Percentiles rank a stretch among this genome's conserved stretches.
These are phyloP conservation scores for Congeria kusceri DNA, from an alignment of 2,888 invertebrate species.

Conservation along the genomic window DNA sequence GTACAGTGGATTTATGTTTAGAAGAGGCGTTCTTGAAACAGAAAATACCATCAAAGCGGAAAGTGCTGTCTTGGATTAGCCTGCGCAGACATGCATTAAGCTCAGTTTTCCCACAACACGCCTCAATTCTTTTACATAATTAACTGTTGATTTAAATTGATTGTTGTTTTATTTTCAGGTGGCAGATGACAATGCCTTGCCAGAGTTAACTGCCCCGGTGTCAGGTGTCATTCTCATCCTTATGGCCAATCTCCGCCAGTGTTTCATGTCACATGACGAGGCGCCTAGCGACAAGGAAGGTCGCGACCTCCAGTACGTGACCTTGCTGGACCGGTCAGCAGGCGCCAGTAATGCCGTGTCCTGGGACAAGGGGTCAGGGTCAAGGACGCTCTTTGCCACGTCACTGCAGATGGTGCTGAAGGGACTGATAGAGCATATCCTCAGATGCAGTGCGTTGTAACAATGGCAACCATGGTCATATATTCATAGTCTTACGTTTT, in stretches of 20 bases:
- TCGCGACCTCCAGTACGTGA: conserved; percentile 86
- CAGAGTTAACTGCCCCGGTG: conserved; percentile 92
- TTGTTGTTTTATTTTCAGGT: conserved; percentile 30
- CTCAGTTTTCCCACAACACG: too few species aligned
- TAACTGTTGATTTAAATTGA: too few species aligned
- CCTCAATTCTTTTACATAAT: too few species aligned
- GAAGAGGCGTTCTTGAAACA: too few species aligned
- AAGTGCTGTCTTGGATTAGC: too few species aligned
- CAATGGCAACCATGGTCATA: too few species aligned
- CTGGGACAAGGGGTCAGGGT: conserved; percentile 71
- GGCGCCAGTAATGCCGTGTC: conserved; percentile 43
- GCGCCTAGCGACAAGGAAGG: conserved; percentile 45
- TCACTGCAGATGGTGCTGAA: conserved; percentile 86
- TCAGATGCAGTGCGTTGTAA: conserved; percentile 89
- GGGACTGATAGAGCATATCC: conserved; percentile 93
- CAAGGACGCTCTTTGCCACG: conserved; percentile 82
- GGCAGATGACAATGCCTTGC: conserved; percentile 88
- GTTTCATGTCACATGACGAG: conserved; percentile 76
- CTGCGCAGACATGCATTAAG: too few species aligned
- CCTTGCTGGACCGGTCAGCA: conserved; percentile 86
- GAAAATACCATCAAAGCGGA: too few species aligned
- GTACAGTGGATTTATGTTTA: too few species aligned
- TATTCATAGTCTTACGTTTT: too few species aligned
- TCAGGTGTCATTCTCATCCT: conserved; percentile 93
- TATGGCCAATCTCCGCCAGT: conserved; percentile 90